Conservation (phyloP, 2,113 vertebrate genomes). For the Silurus asotus region DNA sequence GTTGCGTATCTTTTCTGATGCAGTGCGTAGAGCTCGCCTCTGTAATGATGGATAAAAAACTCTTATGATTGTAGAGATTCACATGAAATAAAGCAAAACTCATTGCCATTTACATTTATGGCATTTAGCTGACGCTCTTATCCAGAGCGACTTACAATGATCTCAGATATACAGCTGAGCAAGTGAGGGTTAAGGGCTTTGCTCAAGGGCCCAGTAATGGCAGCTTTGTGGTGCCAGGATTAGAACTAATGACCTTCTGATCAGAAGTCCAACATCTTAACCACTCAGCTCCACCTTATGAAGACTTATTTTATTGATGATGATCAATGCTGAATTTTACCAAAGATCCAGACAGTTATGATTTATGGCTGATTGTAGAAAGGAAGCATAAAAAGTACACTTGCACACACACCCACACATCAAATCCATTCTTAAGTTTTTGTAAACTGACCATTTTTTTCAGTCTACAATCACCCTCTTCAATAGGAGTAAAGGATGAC, state of each 20-base stretch:
- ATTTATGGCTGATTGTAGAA: background rate
- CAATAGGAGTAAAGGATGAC: constrained; percentile 14
- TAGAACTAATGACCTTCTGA: no score
- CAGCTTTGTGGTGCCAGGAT: no score
- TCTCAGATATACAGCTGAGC: no score
- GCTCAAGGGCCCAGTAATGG: no score
- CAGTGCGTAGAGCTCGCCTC: constrained; percentile 90
- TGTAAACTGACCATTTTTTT: background rate
- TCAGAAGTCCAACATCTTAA: no score
- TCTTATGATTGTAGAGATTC: background rate
- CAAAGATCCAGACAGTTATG: constrained; percentile 25
- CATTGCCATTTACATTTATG: background rate
- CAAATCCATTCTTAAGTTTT: background rate
- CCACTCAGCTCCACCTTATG: no score
- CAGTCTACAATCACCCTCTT: background rate
- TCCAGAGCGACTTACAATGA: no score
- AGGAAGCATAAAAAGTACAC: constrained; percentile 23
- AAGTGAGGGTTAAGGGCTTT: no score
- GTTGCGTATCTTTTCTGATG: constrained; percentile 91
- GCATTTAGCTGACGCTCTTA: no score
- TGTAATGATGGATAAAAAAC: constrained; percentile 53
- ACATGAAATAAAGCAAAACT: background rate
- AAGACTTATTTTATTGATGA: background rate
- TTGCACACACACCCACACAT: background rate
- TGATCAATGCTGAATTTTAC: background rate